Conservation (phyloP, 2,888 invertebrate species). For the Kuschelorhynchus macadamiae region DNA sequence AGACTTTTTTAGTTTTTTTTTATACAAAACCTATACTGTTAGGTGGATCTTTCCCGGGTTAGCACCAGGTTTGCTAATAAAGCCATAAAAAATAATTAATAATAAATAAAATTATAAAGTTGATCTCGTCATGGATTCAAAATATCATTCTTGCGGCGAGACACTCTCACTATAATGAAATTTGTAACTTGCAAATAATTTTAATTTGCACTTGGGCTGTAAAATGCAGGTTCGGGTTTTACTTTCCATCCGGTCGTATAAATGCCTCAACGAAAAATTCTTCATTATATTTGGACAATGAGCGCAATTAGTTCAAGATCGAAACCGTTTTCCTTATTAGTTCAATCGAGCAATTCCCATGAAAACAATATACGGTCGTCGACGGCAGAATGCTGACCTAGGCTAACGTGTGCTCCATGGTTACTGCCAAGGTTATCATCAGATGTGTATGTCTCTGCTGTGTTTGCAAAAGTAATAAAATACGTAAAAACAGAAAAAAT, state of each 20-base stretch:
- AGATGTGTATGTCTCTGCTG: conserved; percentile 25
- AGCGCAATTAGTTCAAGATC: conserved; percentile 57
- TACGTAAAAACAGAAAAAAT: neutral
- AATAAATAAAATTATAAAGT: too few relatives aligned
- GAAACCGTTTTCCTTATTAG: conserved; percentile 62
- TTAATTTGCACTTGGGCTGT: too few relatives aligned
- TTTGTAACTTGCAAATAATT: too few relatives aligned
- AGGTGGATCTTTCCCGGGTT: too few relatives aligned
- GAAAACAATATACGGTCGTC: conserved; percentile 61
- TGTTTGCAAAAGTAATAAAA: conserved; percentile 35
- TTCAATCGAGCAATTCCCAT: conserved; percentile 63
- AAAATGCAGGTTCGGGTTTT: neutral
- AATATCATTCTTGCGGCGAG: too few relatives aligned
- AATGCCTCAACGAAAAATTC: conserved; percentile 10
- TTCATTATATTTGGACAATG: conserved; percentile 51
- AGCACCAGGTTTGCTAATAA: too few relatives aligned
- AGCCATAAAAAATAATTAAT: too few relatives aligned
- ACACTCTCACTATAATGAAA: too few relatives aligned
- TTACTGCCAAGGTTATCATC: conserved; percentile 60
- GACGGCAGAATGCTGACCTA: conserved; percentile 64
- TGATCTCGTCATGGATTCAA: too few relatives aligned
- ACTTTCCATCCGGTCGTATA: conserved; percentile 10
- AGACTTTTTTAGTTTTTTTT: too few relatives aligned
- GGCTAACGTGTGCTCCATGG: conserved; percentile 62
- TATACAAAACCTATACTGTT: too few relatives aligned